Evolutionary conservation across 1,140 invertebrate species (phyloP), one percentile per base, ranked within the genome.

Genomic region (Platorchestia sp.): DNA sequence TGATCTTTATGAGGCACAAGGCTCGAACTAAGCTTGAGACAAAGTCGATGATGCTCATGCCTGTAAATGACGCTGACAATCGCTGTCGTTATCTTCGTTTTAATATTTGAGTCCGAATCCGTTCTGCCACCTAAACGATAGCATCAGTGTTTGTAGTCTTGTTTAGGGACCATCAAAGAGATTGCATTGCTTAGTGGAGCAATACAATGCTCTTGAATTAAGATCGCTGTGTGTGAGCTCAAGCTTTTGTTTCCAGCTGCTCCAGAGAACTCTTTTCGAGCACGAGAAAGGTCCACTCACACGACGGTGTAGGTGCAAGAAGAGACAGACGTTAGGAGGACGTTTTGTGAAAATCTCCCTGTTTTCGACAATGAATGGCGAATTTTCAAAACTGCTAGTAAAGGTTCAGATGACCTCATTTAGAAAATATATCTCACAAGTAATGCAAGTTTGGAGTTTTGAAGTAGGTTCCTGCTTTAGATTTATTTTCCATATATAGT

Each of bases 101-200:
- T 75, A 10, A 75, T 75, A 75, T 75, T 22, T 75, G 59, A 75
- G 59, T 75, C 59, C 14, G 27, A 75, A 75, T 75, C 36, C 59
- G 59, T 75, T 75, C 59, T 75, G 59, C 59, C 59, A 3, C 59
- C 27, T 75, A 14, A 75, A 75, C 59, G 59, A 75, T 75, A 27
- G 59, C 36, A 75, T 75, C 59, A 75, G 59, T 75, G 59, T 75
- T 75, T 75, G 59, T 75, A 75, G 59, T 75, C 59, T 75, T 75
- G 59, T 75, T 75, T 75, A 75, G 59, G 59, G 59, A 75, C 59
- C 59, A 75, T 75, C 59, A 75, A 75, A 75, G 59, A 75, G 59
- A 75, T 75, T 75, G 59, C 27, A 75, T 75, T 75, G 59, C 59
- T 75, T 75, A 75, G 59, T 75, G 59, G 59, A 75, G 59, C 59